Percentiles rank a stretch among this genome's conserved stretches.
Evolutionary conservation across 2,888 invertebrate species (phyloP).

Genomic region (Thymelicus lineola): DNA sequence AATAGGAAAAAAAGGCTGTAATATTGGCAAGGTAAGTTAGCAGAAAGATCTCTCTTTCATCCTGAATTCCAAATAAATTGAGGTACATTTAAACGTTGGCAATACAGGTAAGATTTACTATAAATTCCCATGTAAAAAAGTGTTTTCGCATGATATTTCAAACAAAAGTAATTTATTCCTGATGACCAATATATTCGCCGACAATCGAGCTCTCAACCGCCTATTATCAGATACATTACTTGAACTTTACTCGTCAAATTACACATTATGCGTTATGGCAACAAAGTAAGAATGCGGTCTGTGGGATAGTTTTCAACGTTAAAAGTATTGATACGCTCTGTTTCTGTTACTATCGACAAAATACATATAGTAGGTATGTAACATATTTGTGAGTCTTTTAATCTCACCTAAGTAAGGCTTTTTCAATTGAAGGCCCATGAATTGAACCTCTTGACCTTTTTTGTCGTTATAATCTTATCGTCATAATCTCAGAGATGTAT

Average conservation of each 20-base stretch:
- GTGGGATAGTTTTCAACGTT: slow-evolving; percentile 17
- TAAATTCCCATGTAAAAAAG: neutral
- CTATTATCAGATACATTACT: slow-evolving; percentile 29
- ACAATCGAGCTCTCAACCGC: slow-evolving; percentile 25
- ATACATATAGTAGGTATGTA: no score
- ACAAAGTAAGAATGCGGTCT: slow-evolving; percentile 24
- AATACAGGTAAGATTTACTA: neutral
- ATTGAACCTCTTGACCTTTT: no score
- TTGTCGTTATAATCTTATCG: no score
- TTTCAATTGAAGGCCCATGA: no score
- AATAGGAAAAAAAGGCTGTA: no score
- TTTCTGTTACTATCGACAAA: neutral
- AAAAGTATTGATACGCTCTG: slow-evolving; percentile 2
- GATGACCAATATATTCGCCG: slow-evolving; percentile 26
- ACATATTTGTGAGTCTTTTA: no score
- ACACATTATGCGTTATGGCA: slow-evolving; percentile 18
- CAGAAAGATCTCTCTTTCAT: no score
- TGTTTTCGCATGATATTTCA: neutral
- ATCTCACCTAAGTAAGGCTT: no score
- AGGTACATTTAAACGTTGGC: no score
- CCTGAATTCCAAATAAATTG: no score
- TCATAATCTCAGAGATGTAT: no score
- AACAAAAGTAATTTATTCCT: slow-evolving; percentile 1
- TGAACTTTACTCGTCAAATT: slow-evolving; percentile 11
- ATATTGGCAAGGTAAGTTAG: no score